Evolutionary conservation across 1,140 invertebrate species (phyloP).

Genomic region (Cryptotermes secundus): DNA sequence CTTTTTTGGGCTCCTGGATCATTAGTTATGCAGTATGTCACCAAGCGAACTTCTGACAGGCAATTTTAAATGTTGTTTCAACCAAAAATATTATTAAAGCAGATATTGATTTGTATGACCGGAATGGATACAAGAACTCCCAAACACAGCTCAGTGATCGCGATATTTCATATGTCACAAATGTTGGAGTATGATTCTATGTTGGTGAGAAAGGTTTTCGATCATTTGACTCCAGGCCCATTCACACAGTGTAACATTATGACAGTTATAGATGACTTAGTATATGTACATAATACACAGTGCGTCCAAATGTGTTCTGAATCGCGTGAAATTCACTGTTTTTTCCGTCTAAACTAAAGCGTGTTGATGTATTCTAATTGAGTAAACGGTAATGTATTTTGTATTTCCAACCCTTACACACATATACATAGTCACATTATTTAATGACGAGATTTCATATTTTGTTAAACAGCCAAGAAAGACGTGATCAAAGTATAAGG

Average conservation of each 20-base stretch:
- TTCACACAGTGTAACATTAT: not conserved
- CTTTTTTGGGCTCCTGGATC: not conserved
- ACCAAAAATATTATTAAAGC: not conserved
- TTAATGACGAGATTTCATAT: no score
- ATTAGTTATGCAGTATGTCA: not conserved
- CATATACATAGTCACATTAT: no score
- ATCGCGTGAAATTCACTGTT: not conserved
- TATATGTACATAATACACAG: not conserved
- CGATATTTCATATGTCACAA: not conserved
- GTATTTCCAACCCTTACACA: no score
- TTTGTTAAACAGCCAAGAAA: no score
- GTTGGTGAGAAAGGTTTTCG: not conserved
- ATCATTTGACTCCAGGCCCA: not conserved
- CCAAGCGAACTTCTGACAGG: not conserved
- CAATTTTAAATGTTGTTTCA: constrained; percentile 18
- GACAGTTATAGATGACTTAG: constrained; percentile 1
- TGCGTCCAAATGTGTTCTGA: not conserved
- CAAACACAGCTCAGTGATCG: not conserved
- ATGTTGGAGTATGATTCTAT: not conserved
- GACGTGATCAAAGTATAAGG: no score
- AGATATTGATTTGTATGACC: not conserved
- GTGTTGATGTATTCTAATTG: not conserved
- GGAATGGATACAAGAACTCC: not conserved
- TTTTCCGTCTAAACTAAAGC: not conserved
- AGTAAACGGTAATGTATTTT: no score